Conservation (phyloP, 2,888 invertebrate species). For the Dolichopus griseipennis region DNA sequence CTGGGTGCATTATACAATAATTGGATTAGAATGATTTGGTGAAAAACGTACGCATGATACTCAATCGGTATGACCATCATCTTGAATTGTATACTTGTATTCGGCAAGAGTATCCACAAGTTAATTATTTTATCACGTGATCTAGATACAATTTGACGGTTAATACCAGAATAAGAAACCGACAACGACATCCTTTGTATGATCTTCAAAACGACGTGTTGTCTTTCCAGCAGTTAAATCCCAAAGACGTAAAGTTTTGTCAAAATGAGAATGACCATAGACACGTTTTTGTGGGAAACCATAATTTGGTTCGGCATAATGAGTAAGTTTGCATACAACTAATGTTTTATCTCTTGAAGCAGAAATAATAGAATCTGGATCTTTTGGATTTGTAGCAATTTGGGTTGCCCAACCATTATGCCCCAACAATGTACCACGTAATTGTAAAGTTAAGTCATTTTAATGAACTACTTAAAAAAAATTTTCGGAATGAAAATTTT, state of each 20-base stretch:
- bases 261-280: slow-evolving; percentile 97
- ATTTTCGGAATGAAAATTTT: not conserved
- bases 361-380: slow-evolving; percentile 96
- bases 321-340: slow-evolving; percentile 96
- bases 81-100: slow-evolving; percentile 98
- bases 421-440: slow-evolving; percentile 89
- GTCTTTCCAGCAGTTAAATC: slow-evolving; percentile 95
- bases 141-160: slow-evolving; percentile 98
- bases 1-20: slow-evolving; percentile 98
- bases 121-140: slow-evolving; percentile 98
- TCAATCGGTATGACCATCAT: slow-evolving; percentile 95
- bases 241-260: slow-evolving; percentile 97
- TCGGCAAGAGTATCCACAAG: slow-evolving; percentile 98
- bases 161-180: slow-evolving; percentile 99
- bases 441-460: slow-evolving; percentile 85
- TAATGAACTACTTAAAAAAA: not conserved
- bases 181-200: slow-evolving; percentile 99
- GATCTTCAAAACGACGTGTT: slow-evolving; percentile 96
- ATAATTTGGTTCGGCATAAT: slow-evolving; percentile 91
- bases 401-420: slow-evolving; percentile 99
- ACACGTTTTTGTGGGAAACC: slow-evolving; percentile 93
- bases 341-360: slow-evolving; percentile 92
- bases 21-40: slow-evolving; percentile 95
- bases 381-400: slow-evolving; percentile 97
- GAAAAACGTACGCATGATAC: slow-evolving; percentile 98